These are phyloP conservation scores for Nasonia vitripennis DNA, from an alignment of 1,140 invertebrate species.

Conservation along the genomic window DNA sequence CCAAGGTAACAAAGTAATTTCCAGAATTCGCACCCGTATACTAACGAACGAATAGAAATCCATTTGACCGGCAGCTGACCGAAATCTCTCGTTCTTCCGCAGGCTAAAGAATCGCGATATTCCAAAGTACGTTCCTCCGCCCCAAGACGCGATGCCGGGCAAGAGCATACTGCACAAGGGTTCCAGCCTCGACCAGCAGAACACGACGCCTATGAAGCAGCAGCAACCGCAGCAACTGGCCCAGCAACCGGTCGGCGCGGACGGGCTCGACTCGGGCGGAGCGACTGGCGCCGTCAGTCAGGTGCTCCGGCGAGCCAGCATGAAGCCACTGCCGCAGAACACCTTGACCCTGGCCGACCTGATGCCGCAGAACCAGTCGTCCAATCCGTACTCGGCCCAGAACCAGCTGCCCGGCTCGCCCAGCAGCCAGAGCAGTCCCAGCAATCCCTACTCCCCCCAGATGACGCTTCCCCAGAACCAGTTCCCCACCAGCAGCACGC, in stretches of 20 bases:
- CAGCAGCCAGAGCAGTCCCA: background rate
- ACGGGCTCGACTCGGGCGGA: constrained; percentile 18
- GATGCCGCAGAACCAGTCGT: constrained; percentile 56
- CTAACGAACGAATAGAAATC: too few relatives aligned
- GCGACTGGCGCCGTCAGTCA: constrained; percentile 57
- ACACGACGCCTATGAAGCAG: constrained; percentile 54
- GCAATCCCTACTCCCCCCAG: constrained; percentile 35
- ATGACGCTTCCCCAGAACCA: constrained; percentile 56
- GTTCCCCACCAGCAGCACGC: constrained; percentile 59
- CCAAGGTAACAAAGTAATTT: background rate
- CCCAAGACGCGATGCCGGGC: constrained; percentile 68
- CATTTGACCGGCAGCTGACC: background rate
- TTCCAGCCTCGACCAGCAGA: constrained; percentile 58
- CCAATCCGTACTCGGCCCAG: constrained; percentile 57
- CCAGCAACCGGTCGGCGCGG: background rate
- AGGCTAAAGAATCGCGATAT: constrained; percentile 76
- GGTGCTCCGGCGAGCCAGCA: constrained; percentile 67
- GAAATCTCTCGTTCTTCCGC: constrained; percentile 58
- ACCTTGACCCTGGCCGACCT: constrained; percentile 48
- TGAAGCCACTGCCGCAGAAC: constrained; percentile 66
- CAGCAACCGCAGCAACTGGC: constrained; percentile 41
- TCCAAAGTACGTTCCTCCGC: constrained; percentile 73
- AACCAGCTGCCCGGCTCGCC: constrained; percentile 61
- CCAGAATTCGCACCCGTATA: too few relatives aligned
- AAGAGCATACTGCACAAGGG: constrained; percentile 71